Percentiles rank a stretch among this genome's conserved stretches.
These are phyloP conservation scores for Chrysemys picta DNA, from an alignment of 2,113 vertebrate species.

Conservation along the genomic window DNA sequence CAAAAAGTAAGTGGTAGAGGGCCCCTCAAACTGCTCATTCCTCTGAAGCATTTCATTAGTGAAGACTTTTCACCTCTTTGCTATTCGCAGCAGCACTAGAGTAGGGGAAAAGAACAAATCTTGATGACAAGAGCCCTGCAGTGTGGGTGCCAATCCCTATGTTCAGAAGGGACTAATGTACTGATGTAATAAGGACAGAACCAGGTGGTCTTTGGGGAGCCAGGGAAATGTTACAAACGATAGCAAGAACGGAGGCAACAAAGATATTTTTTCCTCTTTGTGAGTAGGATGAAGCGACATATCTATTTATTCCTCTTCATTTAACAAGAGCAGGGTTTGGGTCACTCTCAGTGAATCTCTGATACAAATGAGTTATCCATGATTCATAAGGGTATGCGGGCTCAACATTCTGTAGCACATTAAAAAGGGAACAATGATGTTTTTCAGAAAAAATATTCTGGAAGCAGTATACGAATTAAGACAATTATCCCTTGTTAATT, in stretches of 20 bases:
- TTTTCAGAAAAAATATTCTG: background rate
- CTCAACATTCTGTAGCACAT: constrained; percentile 30
- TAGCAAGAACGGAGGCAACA: background rate
- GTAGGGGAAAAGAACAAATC: background rate
- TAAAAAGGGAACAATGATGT: constrained; percentile 27
- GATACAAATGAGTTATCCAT: constrained; percentile 39
- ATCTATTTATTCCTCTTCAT: constrained; percentile 55
- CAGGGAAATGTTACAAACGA: background rate
- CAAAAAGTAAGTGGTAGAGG: background rate
- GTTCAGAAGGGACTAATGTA: background rate
- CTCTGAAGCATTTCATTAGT: constrained; percentile 19
- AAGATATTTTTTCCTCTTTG: background rate
- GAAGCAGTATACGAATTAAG: constrained; percentile 8
- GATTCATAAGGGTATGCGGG: constrained; percentile 44
- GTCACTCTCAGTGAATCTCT: constrained; percentile 37
- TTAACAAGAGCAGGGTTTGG: constrained; percentile 23
- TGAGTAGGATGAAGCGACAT: constrained; percentile 25
- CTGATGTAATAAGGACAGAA: background rate
- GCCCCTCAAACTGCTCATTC: background rate
- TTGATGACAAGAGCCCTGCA: background rate
- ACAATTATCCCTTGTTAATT: constrained; percentile 59
- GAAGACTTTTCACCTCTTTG: constrained; percentile 44
- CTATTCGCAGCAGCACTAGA: background rate
- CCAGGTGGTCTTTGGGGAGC: fast-evolving
- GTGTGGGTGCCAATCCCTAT: background rate